Base-by-base conservation (phyloP, 2,113 vertebrate genomes). In the Pseudorasbora parva region DNA sequence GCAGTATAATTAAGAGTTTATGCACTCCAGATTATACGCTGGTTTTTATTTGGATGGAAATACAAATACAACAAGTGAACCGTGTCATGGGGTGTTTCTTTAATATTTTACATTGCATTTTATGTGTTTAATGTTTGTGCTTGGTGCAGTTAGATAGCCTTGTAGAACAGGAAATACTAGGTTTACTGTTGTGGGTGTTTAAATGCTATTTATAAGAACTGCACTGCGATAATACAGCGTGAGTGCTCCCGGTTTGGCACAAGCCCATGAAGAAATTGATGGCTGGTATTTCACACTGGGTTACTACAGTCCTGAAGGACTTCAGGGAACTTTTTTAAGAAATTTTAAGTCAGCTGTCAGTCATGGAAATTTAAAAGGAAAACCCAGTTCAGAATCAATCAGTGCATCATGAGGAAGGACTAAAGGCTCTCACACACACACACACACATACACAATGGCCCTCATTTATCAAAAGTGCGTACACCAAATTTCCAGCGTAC, bases 41-140 rank as follows among this genome's bases (percentile, higher is more conserved):
- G 51, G 83, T 19, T 85, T 85, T 75, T 85, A 79, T 85, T 87
- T 87, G 80, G n/a, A 62, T 83, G 75, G 77, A 78, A 87, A 85
- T 85, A 85, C 81, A 87, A 62, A 62, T 78, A 62, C 77, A 57
- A 69, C 80, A 82, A 79, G 66, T 66, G 49, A 71, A 41, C 5
- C 15, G 14, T 23, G 60, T 73, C n/a, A 37, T 12, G 41, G 62
- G 43, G 4, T 72, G 37, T 27, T 57, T 54, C 8, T 54, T 19
- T 19, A 14, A 9, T 47, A 6, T 79, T 27, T n/a, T 51, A 33
- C 37, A 49, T 17, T 9, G 9, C 9, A 4, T 33, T 66, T 66
- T 33, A 64, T 15, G 14, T 51, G 1, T 33, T 8, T 66, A 17
- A 8, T 64, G 5, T 17, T 14, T 49, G 47, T 64, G 15, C 8